phyloP scores from a whole-genome alignment of 1,140 invertebrate species.

The Drosophila novamexicana region DNA sequence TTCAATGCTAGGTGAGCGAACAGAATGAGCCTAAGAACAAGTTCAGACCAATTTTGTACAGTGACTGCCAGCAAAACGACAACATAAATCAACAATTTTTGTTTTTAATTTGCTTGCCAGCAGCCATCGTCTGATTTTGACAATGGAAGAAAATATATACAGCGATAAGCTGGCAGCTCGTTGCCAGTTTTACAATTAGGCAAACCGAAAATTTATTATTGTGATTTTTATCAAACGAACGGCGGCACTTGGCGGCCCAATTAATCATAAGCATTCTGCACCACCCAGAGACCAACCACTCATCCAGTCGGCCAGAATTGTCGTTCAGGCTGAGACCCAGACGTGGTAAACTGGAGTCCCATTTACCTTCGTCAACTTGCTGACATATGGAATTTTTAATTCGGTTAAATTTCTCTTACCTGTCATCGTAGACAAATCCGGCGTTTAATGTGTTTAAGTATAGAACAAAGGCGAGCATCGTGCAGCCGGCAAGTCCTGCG shows the following conservation, averaged over 20 bases:
- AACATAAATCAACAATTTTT: slow-evolving; percentile 81
- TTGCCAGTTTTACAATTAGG: slow-evolving; percentile 79
- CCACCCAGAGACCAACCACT: not conserved
- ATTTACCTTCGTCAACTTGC: slow-evolving; percentile 80
- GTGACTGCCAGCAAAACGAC: slow-evolving; percentile 18
- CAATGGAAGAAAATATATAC: slow-evolving; percentile 59
- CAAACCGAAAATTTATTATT: slow-evolving; percentile 70
- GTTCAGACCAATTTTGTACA: slow-evolving; percentile 16
- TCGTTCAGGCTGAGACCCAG: slow-evolving; percentile 34
- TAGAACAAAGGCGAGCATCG: slow-evolving; percentile 90
- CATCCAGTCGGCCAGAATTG: slow-evolving; percentile 34
- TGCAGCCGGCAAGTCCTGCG: slow-evolving; percentile 89
- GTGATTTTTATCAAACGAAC: slow-evolving; percentile 80
- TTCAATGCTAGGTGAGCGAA: slow-evolving; percentile 70
- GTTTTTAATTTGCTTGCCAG: slow-evolving; percentile 73
- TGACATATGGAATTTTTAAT: slow-evolving; percentile 85
- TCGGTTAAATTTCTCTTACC: slow-evolving; percentile 85
- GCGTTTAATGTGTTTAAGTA: slow-evolving; percentile 95
- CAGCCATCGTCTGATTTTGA: slow-evolving; percentile 67
- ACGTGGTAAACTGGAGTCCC: slow-evolving; percentile 13
- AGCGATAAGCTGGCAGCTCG: slow-evolving; percentile 48
- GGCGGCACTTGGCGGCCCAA: slow-evolving; percentile 76
- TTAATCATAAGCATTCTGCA: slow-evolving; percentile 74
- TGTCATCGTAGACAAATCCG: slow-evolving; percentile 97
- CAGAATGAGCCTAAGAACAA: slow-evolving; percentile 21